Conservation (phyloP, 2,113 vertebrate species). For the Asarcornis scutulata region DNA sequence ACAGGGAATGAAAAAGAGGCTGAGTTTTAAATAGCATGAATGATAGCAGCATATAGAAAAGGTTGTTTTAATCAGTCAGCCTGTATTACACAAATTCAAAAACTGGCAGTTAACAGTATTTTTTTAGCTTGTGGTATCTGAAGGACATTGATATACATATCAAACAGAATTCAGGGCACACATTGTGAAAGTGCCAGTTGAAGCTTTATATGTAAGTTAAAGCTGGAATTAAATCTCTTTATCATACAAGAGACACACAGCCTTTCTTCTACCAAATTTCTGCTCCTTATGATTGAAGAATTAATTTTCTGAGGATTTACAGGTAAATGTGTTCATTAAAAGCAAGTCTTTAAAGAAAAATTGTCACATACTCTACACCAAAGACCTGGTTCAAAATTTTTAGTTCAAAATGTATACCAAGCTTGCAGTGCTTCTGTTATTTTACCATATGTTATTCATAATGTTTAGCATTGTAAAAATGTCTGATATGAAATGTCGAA, state of each 20-base stretch:
- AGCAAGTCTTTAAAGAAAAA: neutral
- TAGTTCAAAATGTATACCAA: neutral
- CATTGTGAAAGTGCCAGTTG: neutral
- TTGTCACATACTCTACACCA: neutral
- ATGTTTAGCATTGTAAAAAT: neutral
- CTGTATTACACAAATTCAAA: constrained; percentile 29
- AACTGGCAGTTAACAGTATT: neutral
- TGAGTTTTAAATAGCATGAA: constrained; percentile 34
- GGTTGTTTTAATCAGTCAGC: constrained; percentile 37
- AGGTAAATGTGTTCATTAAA: neutral
- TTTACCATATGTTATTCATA: neutral
- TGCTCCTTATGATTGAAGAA: neutral
- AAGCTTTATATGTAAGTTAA: neutral
- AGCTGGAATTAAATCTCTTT: constrained; percentile 26
- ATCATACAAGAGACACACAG: neutral
- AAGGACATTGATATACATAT: constrained; percentile 49
- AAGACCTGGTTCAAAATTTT: neutral
- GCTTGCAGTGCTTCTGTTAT: neutral
- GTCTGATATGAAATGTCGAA: neutral
- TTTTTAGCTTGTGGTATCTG: constrained; percentile 48
- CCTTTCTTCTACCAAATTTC: neutral
- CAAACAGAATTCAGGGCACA: constrained; percentile 29
- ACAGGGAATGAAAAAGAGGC: neutral
- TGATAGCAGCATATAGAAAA: constrained; percentile 8
- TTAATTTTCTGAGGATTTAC: neutral